Base-by-base conservation (phyloP, 2,888 invertebrate species). In the Carpatolechia fugitivella region DNA sequence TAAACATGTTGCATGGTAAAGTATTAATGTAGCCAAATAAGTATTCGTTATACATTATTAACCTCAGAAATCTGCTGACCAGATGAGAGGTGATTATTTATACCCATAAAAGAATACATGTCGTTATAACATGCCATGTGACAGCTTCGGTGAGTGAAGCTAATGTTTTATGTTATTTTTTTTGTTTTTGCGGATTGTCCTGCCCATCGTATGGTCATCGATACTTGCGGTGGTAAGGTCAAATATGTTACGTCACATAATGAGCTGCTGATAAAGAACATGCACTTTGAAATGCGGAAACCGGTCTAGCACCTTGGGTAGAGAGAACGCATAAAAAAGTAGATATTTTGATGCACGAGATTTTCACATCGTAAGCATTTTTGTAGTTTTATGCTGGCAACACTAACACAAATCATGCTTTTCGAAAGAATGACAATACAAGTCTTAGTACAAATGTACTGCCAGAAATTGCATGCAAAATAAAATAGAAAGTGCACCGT, bases 151-250 rank as follows among this genome's bases (percentile, higher is more conserved):
- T 40, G 49, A 48, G 50, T 52, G 60, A 60, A 58, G 63, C 59
- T 56, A 38, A 20, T 52, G 35, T 55, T 51, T 51, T 58, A 40
- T 40, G 1, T 14, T 38, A 13, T 13, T 41, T 60, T 59, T 51
- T 56, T 52, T 53, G 49, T 53, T 53, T 60, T 50, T 63, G 83
- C 82, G 83, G 84, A 69, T 61, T 56, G 74, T 68, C 74, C 64
- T 68, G 63, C 66, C 75, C 80, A 76, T 76, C 76, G 69, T 80
- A 80, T 56, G 84, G 71, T 80, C 60, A 14, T 65, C 55, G 51
- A 78, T 85, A 79, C 81, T 80, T 85, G 70, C 80, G 81, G 75
- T 80, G 85, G 70, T 58, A 51, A 59, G 59, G 71, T 68, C 64
- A 30, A 36, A 29, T 18, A 30, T 53, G 35, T 56, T 33, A 41